These are phyloP conservation scores for Motacilla alba DNA, from an alignment of 2,113 vertebrate species.

Conservation along the genomic window DNA sequence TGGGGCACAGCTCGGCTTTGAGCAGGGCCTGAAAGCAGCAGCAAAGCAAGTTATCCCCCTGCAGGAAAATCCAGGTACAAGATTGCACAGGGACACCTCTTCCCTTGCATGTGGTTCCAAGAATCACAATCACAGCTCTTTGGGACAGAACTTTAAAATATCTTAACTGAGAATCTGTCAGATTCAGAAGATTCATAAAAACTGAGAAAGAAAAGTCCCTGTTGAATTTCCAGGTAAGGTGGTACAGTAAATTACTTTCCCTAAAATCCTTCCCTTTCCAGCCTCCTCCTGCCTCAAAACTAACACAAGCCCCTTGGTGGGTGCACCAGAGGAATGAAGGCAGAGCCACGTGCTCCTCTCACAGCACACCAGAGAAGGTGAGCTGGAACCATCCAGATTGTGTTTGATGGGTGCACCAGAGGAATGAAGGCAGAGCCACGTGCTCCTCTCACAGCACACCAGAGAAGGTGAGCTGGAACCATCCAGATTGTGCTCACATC, in stretches of 20 bases:
- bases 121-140: background rate
- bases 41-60: background rate
- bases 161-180: background rate
- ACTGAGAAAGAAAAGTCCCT: background rate
- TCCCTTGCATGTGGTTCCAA: background rate
- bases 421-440: background rate
- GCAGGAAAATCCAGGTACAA: background rate
- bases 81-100: background rate
- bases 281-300: background rate
- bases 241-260: background rate
- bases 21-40: background rate
- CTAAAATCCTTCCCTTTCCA: background rate
- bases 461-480: background rate
- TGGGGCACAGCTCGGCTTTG: background rate
- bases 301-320: background rate
- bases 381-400: background rate
- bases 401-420: background rate
- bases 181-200: background rate
- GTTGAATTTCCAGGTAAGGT: background rate
- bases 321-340: background rate
- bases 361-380: background rate
- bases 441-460: background rate
- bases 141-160: background rate
- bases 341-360: background rate
- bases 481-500: background rate